These are phyloP conservation scores for Polyommatus icarus DNA, from an alignment of 2,888 invertebrate species.

Conservation along the genomic window DNA sequence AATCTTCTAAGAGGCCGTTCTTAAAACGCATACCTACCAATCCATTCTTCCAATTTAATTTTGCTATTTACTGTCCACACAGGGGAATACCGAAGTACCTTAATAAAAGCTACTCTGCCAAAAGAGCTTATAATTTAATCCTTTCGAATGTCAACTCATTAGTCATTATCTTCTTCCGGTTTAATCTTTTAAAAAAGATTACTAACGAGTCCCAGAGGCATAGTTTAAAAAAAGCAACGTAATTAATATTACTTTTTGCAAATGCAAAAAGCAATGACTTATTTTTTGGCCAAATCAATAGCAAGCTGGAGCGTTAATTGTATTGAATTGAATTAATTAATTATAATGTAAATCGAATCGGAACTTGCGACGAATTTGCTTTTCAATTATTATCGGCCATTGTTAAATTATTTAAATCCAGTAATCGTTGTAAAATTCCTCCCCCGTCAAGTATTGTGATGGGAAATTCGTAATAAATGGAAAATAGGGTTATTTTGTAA, in stretches of 20 bases:
- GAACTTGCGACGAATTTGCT: background rate
- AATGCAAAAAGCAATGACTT: background rate
- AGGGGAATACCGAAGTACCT: no score
- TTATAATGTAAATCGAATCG: conserved; percentile 21
- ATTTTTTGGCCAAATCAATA: background rate
- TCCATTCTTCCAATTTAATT: no score
- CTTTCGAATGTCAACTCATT: background rate
- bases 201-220: background rate
- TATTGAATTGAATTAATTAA: conserved; percentile 15
- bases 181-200: background rate
- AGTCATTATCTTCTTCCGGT: background rate
- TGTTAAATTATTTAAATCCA: conserved; percentile 15
- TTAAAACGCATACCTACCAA: no score
- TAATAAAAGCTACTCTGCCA: no score
- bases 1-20: no score
- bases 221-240: background rate
- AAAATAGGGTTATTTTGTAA: background rate
- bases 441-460: background rate
- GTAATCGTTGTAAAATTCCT: background rate
- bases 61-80: no score
- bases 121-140: background rate
- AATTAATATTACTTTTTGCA: background rate
- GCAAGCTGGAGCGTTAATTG: background rate
- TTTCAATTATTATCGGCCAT: conserved; percentile 1
- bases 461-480: background rate